These are phyloP conservation scores for Phyto melanocephala DNA, from an alignment of 2,888 invertebrate species.

Conservation along the genomic window DNA sequence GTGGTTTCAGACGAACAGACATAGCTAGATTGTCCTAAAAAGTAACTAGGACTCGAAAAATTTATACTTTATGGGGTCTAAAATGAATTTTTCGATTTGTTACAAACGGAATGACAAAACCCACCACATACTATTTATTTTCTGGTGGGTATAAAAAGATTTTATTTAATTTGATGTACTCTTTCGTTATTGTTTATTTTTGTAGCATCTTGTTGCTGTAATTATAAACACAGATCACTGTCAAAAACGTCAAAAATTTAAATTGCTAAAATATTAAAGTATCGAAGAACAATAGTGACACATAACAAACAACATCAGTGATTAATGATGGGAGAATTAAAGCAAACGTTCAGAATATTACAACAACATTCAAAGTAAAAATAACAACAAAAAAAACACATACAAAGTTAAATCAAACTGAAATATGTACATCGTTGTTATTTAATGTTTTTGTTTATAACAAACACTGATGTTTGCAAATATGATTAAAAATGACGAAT, in stretches of 20 bases:
- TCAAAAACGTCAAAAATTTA: conserved; percentile 36
- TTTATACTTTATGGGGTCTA: too few relatives aligned
- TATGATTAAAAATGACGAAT: neutral
- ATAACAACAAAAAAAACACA: conserved; percentile 1
- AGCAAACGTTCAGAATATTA: conserved; percentile 35
- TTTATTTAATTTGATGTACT: neutral
- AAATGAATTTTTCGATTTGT: too few relatives aligned
- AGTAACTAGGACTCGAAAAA: too few relatives aligned
- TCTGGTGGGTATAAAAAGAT: neutral
- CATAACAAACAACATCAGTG: conserved; percentile 48
- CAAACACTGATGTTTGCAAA: neutral
- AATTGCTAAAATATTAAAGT: conserved; percentile 43
- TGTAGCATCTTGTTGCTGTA: conserved; percentile 13
- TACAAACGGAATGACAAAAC: too few relatives aligned
- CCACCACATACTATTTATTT: too few relatives aligned
- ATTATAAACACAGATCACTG: conserved; percentile 52
- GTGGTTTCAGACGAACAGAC: too few relatives aligned
- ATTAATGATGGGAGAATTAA: conserved; percentile 60
- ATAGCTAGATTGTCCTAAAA: too few relatives aligned
- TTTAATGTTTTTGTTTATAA: neutral
- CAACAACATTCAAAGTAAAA: conserved; percentile 16
- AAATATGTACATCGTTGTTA: neutral
- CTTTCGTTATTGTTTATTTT: neutral
- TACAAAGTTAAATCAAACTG: neutral
- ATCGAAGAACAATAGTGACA: conserved; percentile 46